phyloP scores from a whole-genome alignment of 2,888 invertebrate species.

The Caenorhabditis angaria region DNA sequence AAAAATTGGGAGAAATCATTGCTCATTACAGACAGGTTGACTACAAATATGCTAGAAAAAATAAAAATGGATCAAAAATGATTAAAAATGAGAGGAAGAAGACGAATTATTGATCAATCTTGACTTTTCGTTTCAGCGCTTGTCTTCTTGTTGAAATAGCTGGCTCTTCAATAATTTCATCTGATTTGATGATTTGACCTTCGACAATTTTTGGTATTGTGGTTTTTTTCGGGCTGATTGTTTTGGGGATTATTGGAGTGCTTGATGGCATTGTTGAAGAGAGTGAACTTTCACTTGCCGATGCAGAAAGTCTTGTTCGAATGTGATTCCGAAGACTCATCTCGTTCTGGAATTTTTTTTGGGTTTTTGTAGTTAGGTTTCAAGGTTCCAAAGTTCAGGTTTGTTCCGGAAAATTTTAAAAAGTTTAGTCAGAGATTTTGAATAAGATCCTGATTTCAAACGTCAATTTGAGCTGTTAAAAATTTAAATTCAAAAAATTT shows the following conservation, averaged over 20 bases:
- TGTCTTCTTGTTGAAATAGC: neutral
- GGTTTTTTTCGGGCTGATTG: neutral
- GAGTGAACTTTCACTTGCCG: neutral
- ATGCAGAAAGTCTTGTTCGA: neutral
- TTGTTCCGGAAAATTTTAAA: no score
- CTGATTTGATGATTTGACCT: neutral
- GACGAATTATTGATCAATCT: neutral
- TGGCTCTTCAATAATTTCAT: neutral
- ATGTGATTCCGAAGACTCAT: neutral
- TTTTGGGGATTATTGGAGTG: neutral
- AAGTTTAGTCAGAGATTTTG: no score
- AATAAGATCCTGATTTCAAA: no score
- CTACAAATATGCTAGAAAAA: neutral
- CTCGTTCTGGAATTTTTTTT: neutral
- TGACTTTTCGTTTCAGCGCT: neutral
- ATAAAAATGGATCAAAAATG: neutral
- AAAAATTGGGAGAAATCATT: no score
- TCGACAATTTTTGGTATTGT: neutral
- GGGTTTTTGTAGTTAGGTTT: neutral
- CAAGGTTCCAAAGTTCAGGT: no score
- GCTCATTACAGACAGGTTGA: no score
- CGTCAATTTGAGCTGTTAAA: no score
- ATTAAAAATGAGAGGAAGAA: no score
- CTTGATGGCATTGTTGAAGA: neutral
- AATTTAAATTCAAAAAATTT: no score